These are phyloP conservation scores for Rostratula benghalensis DNA, from an alignment of 2,113 vertebrate genomes.

Conservation along the genomic window DNA sequence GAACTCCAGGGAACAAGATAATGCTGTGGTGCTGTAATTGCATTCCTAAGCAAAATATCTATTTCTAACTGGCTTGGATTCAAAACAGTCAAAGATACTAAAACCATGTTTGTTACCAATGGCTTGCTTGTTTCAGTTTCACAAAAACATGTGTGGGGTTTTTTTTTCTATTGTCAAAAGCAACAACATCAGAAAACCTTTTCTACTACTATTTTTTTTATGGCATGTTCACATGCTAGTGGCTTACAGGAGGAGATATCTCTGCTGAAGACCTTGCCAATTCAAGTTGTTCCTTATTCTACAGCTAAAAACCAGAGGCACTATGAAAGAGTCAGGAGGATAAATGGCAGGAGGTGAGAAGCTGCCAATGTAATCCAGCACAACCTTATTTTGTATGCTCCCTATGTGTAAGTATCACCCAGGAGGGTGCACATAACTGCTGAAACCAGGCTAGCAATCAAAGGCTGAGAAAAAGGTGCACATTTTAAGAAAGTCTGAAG, in stretches of 20 bases:
- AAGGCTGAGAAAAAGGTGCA: background rate
- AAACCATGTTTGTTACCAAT: background rate
- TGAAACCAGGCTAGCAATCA: background rate
- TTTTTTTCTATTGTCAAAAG: background rate
- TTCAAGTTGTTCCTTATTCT: background rate
- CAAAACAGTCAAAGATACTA: background rate
- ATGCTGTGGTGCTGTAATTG: background rate
- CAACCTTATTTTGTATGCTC: background rate
- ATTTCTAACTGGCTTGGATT: background rate
- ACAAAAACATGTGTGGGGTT: background rate
- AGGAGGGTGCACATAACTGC: background rate
- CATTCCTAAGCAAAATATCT: background rate
- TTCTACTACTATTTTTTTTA: background rate
- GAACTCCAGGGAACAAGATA: background rate
- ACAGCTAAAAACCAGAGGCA: background rate
- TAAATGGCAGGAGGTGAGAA: background rate
- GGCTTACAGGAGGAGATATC: background rate
- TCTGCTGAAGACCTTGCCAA: background rate
- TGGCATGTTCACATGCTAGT: background rate
- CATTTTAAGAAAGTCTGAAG: background rate
- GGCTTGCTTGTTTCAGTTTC: background rate
- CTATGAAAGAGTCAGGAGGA: background rate
- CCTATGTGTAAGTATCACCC: background rate
- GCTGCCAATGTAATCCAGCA: background rate
- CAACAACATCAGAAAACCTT: background rate